Conservation (phyloP, 2,888 invertebrate genomes). For the Scaptomyza flava region DNA sequence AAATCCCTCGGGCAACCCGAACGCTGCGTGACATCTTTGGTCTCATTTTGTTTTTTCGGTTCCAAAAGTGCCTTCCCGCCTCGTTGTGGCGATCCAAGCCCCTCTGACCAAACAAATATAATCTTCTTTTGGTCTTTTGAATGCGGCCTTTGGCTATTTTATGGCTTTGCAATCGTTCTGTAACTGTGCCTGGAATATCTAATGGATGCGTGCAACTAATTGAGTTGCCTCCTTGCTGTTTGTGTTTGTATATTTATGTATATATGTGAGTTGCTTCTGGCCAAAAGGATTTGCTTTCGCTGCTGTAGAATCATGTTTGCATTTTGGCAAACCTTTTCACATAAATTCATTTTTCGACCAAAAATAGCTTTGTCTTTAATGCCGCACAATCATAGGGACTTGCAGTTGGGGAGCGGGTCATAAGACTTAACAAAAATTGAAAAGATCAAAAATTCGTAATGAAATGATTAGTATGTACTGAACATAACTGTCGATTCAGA, state of each 20-base stretch:
- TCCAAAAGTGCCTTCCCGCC: slow-evolving; percentile 6
- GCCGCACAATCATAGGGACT: slow-evolving; percentile 10
- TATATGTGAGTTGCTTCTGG: slow-evolving; percentile 2
- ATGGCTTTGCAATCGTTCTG: slow-evolving; percentile 77
- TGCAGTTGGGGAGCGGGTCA: not conserved
- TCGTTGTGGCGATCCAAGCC: not conserved
- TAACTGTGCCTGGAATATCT: slow-evolving; percentile 71
- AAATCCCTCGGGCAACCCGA: slow-evolving; percentile 65
- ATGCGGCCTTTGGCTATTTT: slow-evolving; percentile 76
- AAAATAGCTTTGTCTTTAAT: slow-evolving; percentile 49
- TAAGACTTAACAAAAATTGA: not conserved
- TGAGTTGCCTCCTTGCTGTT: slow-evolving; percentile 59
- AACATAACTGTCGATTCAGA: no score
- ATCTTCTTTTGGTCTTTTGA: slow-evolving; percentile 56
- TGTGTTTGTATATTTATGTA: not conserved
- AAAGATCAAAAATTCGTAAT: slow-evolving; percentile 19
- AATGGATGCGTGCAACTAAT: slow-evolving; percentile 78
- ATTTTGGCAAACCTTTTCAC: slow-evolving; percentile 50
- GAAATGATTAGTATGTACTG: not conserved
- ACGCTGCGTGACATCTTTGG: slow-evolving; percentile 72
- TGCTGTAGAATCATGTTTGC: slow-evolving; percentile 42
- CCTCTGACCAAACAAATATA: slow-evolving; percentile 22
- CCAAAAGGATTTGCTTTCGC: slow-evolving; percentile 43
- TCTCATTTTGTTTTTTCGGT: slow-evolving; percentile 60
- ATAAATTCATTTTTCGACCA: slow-evolving; percentile 36